Conservation (phyloP, 2,888 invertebrate species). For the Cheilosia grossa region DNA sequence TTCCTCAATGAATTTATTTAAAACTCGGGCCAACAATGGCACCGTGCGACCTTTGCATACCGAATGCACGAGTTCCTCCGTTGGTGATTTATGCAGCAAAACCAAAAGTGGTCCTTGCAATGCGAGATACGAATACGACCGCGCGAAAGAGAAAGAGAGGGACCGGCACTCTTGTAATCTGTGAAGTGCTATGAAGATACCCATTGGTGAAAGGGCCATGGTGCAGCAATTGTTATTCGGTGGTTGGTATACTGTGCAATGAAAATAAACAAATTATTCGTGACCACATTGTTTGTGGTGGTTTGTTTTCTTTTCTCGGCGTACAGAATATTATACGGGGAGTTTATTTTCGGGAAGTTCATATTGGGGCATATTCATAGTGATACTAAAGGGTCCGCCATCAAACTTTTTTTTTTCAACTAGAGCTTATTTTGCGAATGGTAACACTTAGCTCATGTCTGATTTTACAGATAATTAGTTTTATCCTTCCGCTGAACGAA, state of each 20-base stretch:
- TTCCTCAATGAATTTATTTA: conserved; percentile 62
- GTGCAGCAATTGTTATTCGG: conserved; percentile 4
- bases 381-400: no score
- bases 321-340: neutral
- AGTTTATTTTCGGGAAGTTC: no score
- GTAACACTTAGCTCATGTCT: no score
- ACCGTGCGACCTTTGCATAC: conserved; percentile 47
- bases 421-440: no score
- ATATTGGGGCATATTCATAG: no score
- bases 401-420: no score
- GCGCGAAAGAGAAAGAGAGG: no score
- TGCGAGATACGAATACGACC: no score
- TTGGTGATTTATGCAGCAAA: conserved; percentile 54
- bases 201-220: conserved; percentile 34
- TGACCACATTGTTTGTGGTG: neutral
- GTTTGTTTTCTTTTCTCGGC: neutral
- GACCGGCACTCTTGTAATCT: conserved; percentile 13
- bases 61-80: conserved; percentile 39
- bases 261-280: conserved; percentile 23
- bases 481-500: no score
- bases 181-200: conserved; percentile 26
- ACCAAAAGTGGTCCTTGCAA: conserved; percentile 32
- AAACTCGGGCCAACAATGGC: conserved; percentile 51
- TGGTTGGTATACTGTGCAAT: neutral
- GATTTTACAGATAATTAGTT: no score